Evolutionary conservation across 2,113 vertebrate species (phyloP).

Genomic region (Sinocyclocheilus anshuiensis): DNA sequence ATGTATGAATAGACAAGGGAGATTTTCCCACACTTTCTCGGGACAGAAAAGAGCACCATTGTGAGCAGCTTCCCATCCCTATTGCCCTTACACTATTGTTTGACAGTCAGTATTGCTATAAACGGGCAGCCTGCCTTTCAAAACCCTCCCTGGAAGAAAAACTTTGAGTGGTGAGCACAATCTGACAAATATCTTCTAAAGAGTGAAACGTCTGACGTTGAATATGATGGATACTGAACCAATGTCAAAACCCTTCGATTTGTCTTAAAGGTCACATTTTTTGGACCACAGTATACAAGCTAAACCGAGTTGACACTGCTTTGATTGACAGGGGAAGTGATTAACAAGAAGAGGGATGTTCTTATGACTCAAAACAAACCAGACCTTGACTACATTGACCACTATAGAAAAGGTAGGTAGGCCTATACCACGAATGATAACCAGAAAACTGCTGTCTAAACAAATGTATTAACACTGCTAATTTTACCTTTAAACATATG

Average conservation of each 20-base stretch:
- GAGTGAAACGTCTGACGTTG: slow-evolving; percentile 14
- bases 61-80: slow-evolving; percentile 79
- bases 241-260: slow-evolving; percentile 45
- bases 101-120: slow-evolving; percentile 97
- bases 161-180: slow-evolving; percentile 85
- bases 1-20: slow-evolving; percentile 99
- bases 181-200: slow-evolving; percentile 79
- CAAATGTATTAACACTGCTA: background rate
- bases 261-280: slow-evolving; percentile 34
- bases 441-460: background rate
- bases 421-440: background rate
- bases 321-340: slow-evolving; percentile 39
- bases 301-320: background rate
- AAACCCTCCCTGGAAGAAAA: slow-evolving; percentile 88
- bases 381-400: background rate
- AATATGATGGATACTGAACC: slow-evolving; percentile 45
- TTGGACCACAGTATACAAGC: slow-evolving; percentile 2
- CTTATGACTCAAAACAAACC: slow-evolving; percentile 17
- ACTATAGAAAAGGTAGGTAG: background rate
- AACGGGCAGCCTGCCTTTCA: slow-evolving; percentile 88
- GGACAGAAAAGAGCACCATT: slow-evolving; percentile 96
- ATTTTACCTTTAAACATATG: background rate
- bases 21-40: slow-evolving; percentile 99
- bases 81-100: slow-evolving; percentile 82
- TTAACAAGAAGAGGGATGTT: slow-evolving; percentile 20